phyloP scores from a whole-genome alignment of 2,797 vertebrate genomes.

The Eulemur mongoz region DNA sequence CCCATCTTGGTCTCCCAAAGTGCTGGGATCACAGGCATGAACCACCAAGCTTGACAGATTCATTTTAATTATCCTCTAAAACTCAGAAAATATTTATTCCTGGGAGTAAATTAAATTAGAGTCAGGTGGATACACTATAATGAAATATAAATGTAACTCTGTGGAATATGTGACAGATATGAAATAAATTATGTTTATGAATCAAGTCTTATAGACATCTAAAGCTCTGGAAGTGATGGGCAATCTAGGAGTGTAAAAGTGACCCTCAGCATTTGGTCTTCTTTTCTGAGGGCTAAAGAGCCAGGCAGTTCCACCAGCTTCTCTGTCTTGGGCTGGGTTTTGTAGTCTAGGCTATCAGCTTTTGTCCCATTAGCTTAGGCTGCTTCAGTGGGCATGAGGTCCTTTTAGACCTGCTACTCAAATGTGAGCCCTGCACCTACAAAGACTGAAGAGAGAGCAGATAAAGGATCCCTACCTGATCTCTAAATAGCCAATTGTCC shows the following conservation, averaged over 20 bases:
- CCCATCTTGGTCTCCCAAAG: background rate
- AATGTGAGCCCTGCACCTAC: background rate
- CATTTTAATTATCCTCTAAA: conserved; percentile 35
- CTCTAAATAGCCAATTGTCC: background rate
- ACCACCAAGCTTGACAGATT: background rate
- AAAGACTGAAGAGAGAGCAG: background rate
- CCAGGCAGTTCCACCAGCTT: background rate
- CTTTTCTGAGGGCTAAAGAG: background rate
- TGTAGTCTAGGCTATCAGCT: background rate
- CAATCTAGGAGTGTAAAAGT: background rate
- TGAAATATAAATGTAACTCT: background rate
- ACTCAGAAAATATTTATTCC: conserved; percentile 13
- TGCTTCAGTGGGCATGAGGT: background rate
- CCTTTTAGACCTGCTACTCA: background rate
- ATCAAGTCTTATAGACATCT: background rate
- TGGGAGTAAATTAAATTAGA: background rate
- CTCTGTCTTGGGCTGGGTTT: background rate
- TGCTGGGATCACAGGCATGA: background rate
- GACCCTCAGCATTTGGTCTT: background rate
- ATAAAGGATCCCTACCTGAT: background rate
- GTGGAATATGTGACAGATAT: background rate
- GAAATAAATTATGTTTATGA: background rate
- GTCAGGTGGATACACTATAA: background rate
- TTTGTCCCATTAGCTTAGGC: background rate
- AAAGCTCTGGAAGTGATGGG: background rate